phyloP scores from a whole-genome alignment of 2,888 invertebrate species.

The Glyphotaelius pellucidus region DNA sequence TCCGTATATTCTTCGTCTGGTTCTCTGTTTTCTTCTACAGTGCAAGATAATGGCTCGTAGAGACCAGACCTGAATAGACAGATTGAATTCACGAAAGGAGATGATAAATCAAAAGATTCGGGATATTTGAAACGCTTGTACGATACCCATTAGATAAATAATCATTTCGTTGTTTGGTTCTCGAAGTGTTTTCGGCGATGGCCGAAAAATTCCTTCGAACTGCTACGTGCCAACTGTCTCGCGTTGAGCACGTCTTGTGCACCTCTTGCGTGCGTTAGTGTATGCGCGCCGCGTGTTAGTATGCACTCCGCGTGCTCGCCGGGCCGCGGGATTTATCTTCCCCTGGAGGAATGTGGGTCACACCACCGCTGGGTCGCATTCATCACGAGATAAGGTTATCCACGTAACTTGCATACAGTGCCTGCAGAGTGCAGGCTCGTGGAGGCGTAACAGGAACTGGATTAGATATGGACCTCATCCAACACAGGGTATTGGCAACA shows the following conservation, averaged over 20 bases:
- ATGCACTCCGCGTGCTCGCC: slow-evolving; percentile 32
- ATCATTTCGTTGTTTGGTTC: neutral
- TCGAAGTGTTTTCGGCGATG: slow-evolving; percentile 21
- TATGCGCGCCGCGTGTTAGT: slow-evolving; percentile 18
- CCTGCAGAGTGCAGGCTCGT: neutral
- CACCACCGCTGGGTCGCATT: slow-evolving; percentile 28
- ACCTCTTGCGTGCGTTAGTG: slow-evolving; percentile 17
- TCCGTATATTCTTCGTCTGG: too few relatives aligned
- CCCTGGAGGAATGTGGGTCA: slow-evolving; percentile 48
- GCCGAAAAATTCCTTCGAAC: slow-evolving; percentile 11
- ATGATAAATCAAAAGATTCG: too few relatives aligned
- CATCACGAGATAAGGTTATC: slow-evolving; percentile 32
- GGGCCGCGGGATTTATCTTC: slow-evolving; percentile 47
- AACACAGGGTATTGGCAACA: neutral
- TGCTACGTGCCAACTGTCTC: slow-evolving; percentile 19
- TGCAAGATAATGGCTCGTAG: neutral
- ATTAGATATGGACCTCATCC: slow-evolving; percentile 2
- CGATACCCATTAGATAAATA: too few relatives aligned
- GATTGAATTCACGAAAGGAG: too few relatives aligned
- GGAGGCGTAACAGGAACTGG: slow-evolving; percentile 11
- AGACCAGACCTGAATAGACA: neutral
- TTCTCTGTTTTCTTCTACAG: neutral
- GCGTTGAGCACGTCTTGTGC: neutral
- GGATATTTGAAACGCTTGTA: too few relatives aligned
- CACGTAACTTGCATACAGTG: neutral